Base-by-base conservation (phyloP, 2,888 invertebrate genomes). In the Temnothorax rugatulus region DNA sequence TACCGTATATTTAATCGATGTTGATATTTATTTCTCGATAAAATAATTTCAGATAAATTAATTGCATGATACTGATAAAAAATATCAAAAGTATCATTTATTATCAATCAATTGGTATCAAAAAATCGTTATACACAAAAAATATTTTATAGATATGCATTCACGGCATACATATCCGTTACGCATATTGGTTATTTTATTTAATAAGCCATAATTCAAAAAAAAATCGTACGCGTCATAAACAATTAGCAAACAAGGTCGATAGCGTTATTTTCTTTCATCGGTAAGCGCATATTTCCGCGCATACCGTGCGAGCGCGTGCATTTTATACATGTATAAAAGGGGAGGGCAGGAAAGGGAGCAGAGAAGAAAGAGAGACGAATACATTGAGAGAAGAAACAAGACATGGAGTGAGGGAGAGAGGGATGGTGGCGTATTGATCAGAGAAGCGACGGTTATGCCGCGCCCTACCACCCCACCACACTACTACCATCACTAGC, bases 401-500 rank as follows among this genome's bases (percentile, higher is more conserved):
- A 82, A 84, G 86, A 83, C 64, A 71, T 86, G 75, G 76, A 63
- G 90, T 89, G 89, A 85, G 88, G 84, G 90, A 89, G 92, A 92
- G 91, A 91, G 90, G 91, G 90, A 91, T 90, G 91, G 92, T 91
- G 92, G 93, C 89, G 94, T 94, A 94, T 94, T 94, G 94, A 94
- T 94, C 94, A 94, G 93, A 92, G 92, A 93, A 93, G 93, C 93
- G 91, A 92, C 92, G 92, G 93, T 92, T 93, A 93, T 94, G 94
- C 94, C 94, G 94, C 94, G 92, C 94, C 94, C 94, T 94, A 93
- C 94, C 92, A 93, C 92, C 92, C 92, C 92, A 93, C 92, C 90
- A 92, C 91, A 84, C 81, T 81, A 88, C 84, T 77, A 84, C 90
- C 84, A 86, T 79, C 83, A 73, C 83, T 85, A 69, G 25, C n/a